Evolutionary conservation across 2,113 vertebrate species (phyloP).

Genomic region (Dasyprocta punctata): DNA sequence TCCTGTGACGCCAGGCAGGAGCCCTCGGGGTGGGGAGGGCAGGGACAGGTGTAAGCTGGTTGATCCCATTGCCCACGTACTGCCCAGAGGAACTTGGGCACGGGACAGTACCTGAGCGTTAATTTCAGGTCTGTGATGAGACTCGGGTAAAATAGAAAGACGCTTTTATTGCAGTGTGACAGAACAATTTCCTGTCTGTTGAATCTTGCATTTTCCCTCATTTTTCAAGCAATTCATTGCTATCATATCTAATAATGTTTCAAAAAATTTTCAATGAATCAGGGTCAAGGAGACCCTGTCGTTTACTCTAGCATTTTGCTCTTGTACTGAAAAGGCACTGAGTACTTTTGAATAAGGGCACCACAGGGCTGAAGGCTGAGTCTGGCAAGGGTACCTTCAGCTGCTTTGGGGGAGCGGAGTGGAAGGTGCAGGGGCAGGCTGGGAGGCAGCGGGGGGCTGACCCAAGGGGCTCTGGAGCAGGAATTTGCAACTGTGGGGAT

Average conservation of each 20-base stretch:
- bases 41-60: neutral
- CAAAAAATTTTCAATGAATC: neutral
- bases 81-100: too few relatives aligned
- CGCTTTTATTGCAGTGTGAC: neutral
- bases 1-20: too few relatives aligned
- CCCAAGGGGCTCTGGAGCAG: neutral
- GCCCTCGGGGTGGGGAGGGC: neutral
- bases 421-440: too few relatives aligned
- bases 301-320: neutral
- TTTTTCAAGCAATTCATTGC: conserved; percentile 18
- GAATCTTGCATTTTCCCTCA: neutral
- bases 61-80: accelerated
- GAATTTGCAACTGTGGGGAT: accelerated
- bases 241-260: neutral
- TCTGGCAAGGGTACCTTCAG: neutral
- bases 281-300: neutral
- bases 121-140: neutral
- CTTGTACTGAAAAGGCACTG: neutral
- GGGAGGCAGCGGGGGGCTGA: too few relatives aligned
- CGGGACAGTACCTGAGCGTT: accelerated
- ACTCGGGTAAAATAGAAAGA: neutral
- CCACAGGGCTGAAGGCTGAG: neutral
- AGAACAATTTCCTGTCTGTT: neutral
- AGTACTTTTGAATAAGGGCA: neutral
- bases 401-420: neutral